Base-by-base conservation (phyloP, 2,797 vertebrate genomes). In the Lithobates sylvaticus region DNA sequence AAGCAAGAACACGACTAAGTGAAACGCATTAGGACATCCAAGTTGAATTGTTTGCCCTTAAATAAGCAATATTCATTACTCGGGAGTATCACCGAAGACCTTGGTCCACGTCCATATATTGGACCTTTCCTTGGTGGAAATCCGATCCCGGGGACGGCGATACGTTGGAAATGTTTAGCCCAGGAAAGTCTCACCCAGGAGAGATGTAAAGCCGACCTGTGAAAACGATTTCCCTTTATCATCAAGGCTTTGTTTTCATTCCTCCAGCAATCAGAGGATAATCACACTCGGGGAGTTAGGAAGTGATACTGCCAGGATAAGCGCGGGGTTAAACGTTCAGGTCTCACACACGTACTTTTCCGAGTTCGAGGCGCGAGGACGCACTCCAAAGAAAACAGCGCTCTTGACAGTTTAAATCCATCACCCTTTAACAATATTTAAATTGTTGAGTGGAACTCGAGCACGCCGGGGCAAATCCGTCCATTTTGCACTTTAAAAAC, bases 331-430 rank as follows among this genome's bases (percentile, higher is more conserved):
- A 93, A 92, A 93, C 90, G 90, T 91, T 89, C 92, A 92, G 92
- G 92, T 92, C 92, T 91, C 92, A 89, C 91, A 91, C 90, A 91
- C 85, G 64, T 47, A 36, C 79, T 72, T 83, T 47, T 72, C 54
- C 39, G 72, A 65, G 72, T 71, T 77, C 65, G 36, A 78, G 58
- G 88, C 84, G 88, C 75, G 90, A 74, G 90, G 84, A 85, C 88
- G 88, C 78, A 36, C 88, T 92, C 92, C 91, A 93, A 93, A 92
- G 93, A 92, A 90, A 93, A 93, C 91, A 92, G 88, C 89, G 89
- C 90, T 89, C 91, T 91, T 92, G 91, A 92, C 92, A 93, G 91
- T 90, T 92, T 90, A 89, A 90, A 90, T 91, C 92, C 89, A 82
- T 89, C 90, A 91, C 89, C 90, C 92, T 91, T 90, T 91, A 90